Evolutionary conservation across 2,888 invertebrate genomes (phyloP).

Genomic region (Sminthurides aquaticus): DNA sequence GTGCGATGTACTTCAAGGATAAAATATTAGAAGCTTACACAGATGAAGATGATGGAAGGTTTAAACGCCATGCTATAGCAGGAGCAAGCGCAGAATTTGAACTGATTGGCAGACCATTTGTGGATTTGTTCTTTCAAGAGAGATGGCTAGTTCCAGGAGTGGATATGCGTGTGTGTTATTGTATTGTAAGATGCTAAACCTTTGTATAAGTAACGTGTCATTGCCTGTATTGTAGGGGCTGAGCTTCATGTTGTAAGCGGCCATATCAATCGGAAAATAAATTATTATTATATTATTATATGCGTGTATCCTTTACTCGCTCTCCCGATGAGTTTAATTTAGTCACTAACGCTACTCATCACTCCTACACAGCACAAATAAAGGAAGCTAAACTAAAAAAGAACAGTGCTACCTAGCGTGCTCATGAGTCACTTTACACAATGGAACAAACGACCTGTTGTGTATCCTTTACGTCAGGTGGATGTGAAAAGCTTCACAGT

Average conservation of each 20-base stretch:
- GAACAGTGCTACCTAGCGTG: conserved; percentile 19
- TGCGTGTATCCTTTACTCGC: conserved; percentile 16
- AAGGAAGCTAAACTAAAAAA: conserved; percentile 20
- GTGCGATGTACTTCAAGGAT: not conserved
- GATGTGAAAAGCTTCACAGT: conserved; percentile 21
- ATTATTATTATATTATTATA: no score
- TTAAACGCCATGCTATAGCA: no score
- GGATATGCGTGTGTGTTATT: conserved; percentile 24
- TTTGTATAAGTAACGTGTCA: no score
- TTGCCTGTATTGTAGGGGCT: no score
- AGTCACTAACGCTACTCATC: not conserved
- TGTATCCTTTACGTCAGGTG: conserved; percentile 18
- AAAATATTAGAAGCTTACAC: no score
- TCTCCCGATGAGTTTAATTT: conserved; percentile 21
- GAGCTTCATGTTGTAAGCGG: no score
- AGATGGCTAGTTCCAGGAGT: no score
- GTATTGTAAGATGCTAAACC: no score
- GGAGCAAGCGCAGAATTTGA: no score
- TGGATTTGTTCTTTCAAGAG: conserved; percentile 19
- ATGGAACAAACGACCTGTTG: conserved; percentile 12
- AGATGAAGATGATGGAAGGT: no score
- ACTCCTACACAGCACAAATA: conserved; percentile 15
- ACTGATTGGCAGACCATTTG: conserved; percentile 22
- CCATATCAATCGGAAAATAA: no score
- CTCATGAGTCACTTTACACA: conserved; percentile 13